Evolutionary conservation across 2,888 invertebrate species (phyloP), one percentile per base, ranked within the genome.

Genomic region (Calliphora vomitoria): DNA sequence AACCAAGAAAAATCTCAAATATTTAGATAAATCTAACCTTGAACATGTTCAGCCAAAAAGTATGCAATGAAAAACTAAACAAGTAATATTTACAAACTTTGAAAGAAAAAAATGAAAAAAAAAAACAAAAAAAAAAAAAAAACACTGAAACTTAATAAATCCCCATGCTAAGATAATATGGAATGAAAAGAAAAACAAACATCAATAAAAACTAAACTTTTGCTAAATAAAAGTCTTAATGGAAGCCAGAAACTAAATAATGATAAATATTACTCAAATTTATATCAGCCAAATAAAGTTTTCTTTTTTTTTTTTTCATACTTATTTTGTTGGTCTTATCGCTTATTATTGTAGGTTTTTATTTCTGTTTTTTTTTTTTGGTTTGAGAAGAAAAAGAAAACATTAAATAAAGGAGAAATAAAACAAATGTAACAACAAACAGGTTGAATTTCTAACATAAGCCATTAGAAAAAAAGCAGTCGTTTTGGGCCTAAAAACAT

Each of bases 361-460:
- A 20, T 60, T 15, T 60, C 13, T 60, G 4, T 47, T 47, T 5
- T 15, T 47, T 47, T 47, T 5, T 4, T n/a, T n/a, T n/a, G n/a
- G n/a, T n/a, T 0, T n/a, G 0, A 15, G 5, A 50, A 31, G 6
- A 60, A 60, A 60, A 60, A 0, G 15, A 8, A 41, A 41, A 1
- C 1, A 8, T 41, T 10, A 5, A 8, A 3, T 44, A 10, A 8
- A 44, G 44, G 0, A 44, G 11, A 11, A 11, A 35, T 35, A 41
- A 41, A 8, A 41, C 38, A 41, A 41, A 8, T 25, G 11, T 13
- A 60, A 53, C 66, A 44, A 66, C 31, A 53, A 71, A 53, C 71
- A 71, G 71, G 71, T 55, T 71, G 35, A 71, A 35, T 71, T 71
- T 31, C 35, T 35, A 38, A 55, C 58, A n/a, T n/a, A 11, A 1